A percentile compares a stretch with the other conserved stretches of the same genome.
phyloP scores from a whole-genome alignment of 2,888 invertebrate species.

The Electrophaes corylata region DNA sequence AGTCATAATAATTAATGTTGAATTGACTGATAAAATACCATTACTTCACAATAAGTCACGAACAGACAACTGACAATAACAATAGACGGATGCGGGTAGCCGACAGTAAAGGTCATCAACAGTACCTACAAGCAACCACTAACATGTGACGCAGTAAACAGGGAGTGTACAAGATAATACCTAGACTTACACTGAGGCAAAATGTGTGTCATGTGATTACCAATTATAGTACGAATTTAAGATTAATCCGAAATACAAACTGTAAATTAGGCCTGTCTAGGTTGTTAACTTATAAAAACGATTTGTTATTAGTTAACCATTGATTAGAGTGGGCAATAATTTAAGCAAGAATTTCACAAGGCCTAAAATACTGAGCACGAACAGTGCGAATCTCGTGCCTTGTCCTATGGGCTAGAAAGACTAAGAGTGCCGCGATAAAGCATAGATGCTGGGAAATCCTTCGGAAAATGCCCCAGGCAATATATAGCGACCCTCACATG shows the following conservation, averaged over 20 bases:
- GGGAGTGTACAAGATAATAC: constrained; percentile 19
- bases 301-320: background rate
- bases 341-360: no score
- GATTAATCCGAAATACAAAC: background rate
- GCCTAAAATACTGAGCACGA: no score
- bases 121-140: constrained; percentile 20
- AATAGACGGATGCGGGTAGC: constrained; percentile 37
- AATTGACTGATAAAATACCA: background rate
- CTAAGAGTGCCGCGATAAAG: no score
- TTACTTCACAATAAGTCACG: constrained; percentile 18
- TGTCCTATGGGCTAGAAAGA: no score
- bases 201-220: background rate
- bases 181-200: background rate
- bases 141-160: constrained; percentile 14
- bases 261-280: background rate
- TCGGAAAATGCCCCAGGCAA: no score
- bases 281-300: no score
- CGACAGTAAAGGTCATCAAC: constrained; percentile 27
- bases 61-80: constrained; percentile 28
- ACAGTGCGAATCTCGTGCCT: no score
- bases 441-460: no score
- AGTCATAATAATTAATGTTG: background rate
- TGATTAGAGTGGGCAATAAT: no score
- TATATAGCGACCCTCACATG: no score
- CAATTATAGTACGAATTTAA: background rate